Percentiles rank a stretch among this genome's conserved stretches.
phyloP scores from a whole-genome alignment of 2,113 vertebrate species.

The Pelobates fuscus region DNA sequence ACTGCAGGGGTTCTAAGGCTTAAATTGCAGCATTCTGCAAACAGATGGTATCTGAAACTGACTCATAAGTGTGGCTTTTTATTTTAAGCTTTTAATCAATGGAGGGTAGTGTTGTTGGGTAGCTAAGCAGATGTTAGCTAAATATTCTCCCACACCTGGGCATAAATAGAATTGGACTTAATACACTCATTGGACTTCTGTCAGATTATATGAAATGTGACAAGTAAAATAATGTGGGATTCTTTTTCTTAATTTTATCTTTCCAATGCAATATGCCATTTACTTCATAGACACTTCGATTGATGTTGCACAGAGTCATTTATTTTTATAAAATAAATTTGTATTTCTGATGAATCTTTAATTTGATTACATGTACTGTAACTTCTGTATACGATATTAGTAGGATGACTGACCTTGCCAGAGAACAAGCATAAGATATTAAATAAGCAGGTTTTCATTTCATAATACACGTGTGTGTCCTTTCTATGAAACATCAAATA shows the following conservation, averaged over 20 bases:
- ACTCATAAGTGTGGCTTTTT: too few species aligned
- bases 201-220: slow-evolving; percentile 15
- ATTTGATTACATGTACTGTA: too few species aligned
- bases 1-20: too few species aligned
- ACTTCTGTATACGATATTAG: slow-evolving; percentile 2
- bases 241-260: background rate
- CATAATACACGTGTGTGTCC: slow-evolving; percentile 12
- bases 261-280: too few species aligned
- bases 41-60: too few species aligned
- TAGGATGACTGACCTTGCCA: slow-evolving; percentile 15
- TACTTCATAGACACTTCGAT: too few species aligned
- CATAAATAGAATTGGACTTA: slow-evolving; percentile 3
- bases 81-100: too few species aligned
- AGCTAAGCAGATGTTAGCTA: slow-evolving; percentile 25
- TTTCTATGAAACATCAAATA: slow-evolving; percentile 30
- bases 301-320: too few species aligned
- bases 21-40: too few species aligned
- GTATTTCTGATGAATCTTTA: too few species aligned
- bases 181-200: slow-evolving; percentile 4
- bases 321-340: too few species aligned
- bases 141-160: slow-evolving; percentile 7
- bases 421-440: background rate
- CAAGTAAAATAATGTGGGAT: background rate
- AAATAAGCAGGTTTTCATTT: slow-evolving; percentile 1
- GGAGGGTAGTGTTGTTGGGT: too few species aligned